Base-by-base conservation (phyloP, 2,888 invertebrate species). In the Volucella zonaria region DNA sequence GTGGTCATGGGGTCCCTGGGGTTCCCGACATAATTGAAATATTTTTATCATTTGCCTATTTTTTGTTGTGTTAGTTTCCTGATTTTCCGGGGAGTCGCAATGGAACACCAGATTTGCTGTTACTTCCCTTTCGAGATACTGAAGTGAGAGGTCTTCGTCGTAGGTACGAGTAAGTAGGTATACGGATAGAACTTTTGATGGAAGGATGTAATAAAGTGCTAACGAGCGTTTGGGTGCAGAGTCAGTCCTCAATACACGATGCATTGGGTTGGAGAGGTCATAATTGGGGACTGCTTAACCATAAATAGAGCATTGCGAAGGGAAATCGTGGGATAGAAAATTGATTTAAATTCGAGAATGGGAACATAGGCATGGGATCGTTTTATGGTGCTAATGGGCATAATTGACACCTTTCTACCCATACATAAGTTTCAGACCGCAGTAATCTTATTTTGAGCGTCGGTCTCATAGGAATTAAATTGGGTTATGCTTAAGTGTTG, bases 311-410 rank as follows among this genome's bases (percentile, higher is more conserved):
- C 83, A 83, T 56, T 67, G 40, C 67, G 56, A 75, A 79, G 75
- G 83, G 71, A 83, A 79, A 83, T 83, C 83, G 83, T 79, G 83
- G 79, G 79, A 83, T 67, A 79, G 59, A 71, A 82, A 83, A 83
- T 71, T 79, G 79, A 76, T 83, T 83, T 79, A 18, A 66, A 59
- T 61, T 74, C 18, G 14, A 54, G 56, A 83, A 79, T 70, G 70
- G 42, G 74, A 75, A 79, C 82, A 82, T 67, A 40, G 67, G 56
- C 38, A 62, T 62, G 40, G 49, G 67, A 59, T 77, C 49, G 56
- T 52, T 74, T 68, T 49, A 68, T 47, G 49, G 79, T 75, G 78
- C 64, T 79, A 82, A 82, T 78, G 78, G 51, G 70, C 42, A 70
- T 70, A 79, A 74, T 79, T 79, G 70, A 83, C 82, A 82, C 82